These are phyloP conservation scores for Deilephila porcellus DNA, from an alignment of 2,888 invertebrate species.

Conservation along the genomic window DNA sequence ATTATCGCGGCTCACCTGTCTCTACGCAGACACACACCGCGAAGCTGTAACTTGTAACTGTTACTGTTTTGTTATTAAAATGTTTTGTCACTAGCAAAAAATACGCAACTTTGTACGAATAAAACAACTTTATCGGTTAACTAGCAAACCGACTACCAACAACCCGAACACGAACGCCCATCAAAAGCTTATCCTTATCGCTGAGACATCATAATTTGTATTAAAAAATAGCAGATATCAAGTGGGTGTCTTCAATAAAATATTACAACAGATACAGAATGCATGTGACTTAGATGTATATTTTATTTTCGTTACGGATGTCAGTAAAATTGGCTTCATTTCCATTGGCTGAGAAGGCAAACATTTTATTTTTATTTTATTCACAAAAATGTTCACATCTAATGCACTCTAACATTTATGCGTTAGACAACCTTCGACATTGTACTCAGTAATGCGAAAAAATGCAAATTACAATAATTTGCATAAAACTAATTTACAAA, in stretches of 20 bases:
- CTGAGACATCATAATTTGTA: no score
- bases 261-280: no score
- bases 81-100: constrained; percentile 45
- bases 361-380: not conserved
- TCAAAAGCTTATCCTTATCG: not conserved
- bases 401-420: constrained; percentile 17
- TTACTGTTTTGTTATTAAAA: constrained; percentile 48
- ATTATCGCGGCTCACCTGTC: constrained; percentile 80
- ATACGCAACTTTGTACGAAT: not conserved
- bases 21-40: constrained; percentile 56
- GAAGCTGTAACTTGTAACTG: constrained; percentile 33
- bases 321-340: no score
- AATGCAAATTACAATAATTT: constrained; percentile 43
- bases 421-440: constrained; percentile 46
- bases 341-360: not conserved
- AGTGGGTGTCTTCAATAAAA: no score
- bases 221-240: no score
- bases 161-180: not conserved
- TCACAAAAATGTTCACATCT: not conserved
- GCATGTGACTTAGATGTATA: no score
- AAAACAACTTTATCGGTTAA: not conserved
- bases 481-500: constrained; percentile 44
- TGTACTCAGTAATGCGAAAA: constrained; percentile 38
- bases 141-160: not conserved
- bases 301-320: no score